phyloP scores from a whole-genome alignment of 2,888 invertebrate genomes.

The Dioctria rufipes region DNA sequence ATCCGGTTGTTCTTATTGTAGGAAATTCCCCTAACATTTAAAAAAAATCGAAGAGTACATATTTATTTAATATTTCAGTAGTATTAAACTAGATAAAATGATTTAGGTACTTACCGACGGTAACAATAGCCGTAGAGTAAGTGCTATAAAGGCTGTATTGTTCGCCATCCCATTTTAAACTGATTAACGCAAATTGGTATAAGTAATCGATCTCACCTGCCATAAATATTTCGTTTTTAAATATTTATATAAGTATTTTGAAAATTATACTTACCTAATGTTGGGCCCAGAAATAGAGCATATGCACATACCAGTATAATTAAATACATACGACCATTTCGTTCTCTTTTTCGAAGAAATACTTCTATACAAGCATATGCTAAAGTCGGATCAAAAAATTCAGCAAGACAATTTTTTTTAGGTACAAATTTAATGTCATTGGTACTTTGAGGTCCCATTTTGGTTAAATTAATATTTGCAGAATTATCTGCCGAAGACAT shows the following conservation, averaged over 20 bases:
- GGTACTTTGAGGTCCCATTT: background rate
- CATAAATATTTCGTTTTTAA: slow-evolving; percentile 9
- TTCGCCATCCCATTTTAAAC: slow-evolving; percentile 69
- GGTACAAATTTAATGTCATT: background rate
- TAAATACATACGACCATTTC: slow-evolving; percentile 66
- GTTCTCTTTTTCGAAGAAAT: slow-evolving; percentile 66
- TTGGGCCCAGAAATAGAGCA: slow-evolving; percentile 68
- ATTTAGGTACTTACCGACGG: slow-evolving; percentile 62
- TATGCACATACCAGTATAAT: slow-evolving; percentile 66
- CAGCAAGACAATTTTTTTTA: slow-evolving; percentile 63
- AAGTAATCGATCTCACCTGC: slow-evolving; percentile 68
- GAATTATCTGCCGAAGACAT: background rate
- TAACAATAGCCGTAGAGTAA: slow-evolving; percentile 65
- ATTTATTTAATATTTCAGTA: too few species aligned
- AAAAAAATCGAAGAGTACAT: too few species aligned
- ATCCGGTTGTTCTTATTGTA: too few species aligned
- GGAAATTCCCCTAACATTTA: too few species aligned
- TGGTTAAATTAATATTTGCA: background rate
- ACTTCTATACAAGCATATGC: slow-evolving; percentile 67
- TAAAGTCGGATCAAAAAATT: slow-evolving; percentile 69
- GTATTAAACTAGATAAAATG: too few species aligned
- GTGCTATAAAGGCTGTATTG: slow-evolving; percentile 67
- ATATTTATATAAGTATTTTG: background rate
- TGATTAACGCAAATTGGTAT: slow-evolving; percentile 67
- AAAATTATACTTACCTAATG: slow-evolving; percentile 60